A percentile compares a stretch with the other conserved stretches of the same genome.
These are phyloP conservation scores for Actinia tenebrosa DNA, from an alignment of 64 coral and sea anemone species.

Conservation along the genomic window DNA sequence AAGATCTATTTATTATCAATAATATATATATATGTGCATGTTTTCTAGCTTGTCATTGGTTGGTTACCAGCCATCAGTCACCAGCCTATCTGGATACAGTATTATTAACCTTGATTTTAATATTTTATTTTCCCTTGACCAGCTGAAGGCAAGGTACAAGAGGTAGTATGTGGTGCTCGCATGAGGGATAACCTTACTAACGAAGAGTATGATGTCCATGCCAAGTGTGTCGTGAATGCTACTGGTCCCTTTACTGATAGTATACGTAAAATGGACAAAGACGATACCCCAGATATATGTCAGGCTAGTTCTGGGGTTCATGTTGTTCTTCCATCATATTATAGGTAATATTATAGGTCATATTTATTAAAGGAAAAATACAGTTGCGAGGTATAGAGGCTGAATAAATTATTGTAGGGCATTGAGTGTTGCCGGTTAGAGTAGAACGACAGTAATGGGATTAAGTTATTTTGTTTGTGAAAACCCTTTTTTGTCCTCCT, in stretches of 20 bases:
- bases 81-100: too few species aligned
- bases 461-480: too few species aligned
- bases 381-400: too few species aligned
- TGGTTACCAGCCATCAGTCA: too few species aligned
- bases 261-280: slow-evolving; percentile 77
- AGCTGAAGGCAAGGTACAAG: slow-evolving; percentile 55
- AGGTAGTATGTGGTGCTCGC: slow-evolving; percentile 87
- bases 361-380: too few species aligned
- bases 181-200: slow-evolving; percentile 64
- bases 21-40: too few species aligned
- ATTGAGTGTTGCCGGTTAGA: too few species aligned
- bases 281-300: slow-evolving; percentile 51
- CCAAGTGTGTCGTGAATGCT: slow-evolving; percentile 94
- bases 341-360: slow-evolving; percentile 49
- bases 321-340: slow-evolving; percentile 88
- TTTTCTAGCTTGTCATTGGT: too few species aligned
- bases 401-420: too few species aligned
- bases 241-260: slow-evolving; percentile 93
- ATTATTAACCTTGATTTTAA: neutral
- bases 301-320: slow-evolving; percentile 95
- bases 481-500: neutral
- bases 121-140: neutral
- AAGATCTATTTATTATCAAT: too few species aligned
- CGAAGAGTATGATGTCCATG: slow-evolving; percentile 84
- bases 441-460: too few species aligned